phyloP scores from a whole-genome alignment of 2,113 vertebrate species.

The Caretta caretta region DNA sequence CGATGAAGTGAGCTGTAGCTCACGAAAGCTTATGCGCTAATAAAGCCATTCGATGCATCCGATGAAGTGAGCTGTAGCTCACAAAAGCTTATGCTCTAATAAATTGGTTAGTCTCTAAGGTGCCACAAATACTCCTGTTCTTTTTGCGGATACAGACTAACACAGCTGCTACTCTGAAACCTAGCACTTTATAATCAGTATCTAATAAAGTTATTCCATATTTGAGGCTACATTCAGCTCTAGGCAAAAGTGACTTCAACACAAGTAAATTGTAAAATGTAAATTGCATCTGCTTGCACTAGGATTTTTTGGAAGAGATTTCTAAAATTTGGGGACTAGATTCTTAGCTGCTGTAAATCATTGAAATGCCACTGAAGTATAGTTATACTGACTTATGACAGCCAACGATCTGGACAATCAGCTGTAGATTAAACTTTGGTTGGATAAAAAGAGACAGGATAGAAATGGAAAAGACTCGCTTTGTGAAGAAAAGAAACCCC shows the following conservation, averaged over 20 bases:
- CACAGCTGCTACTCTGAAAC: no score
- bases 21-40: no score
- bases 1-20: no score
- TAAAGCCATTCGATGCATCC: no score
- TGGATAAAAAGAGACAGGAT: neutral
- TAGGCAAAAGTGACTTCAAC: neutral
- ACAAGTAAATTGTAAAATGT: no score
- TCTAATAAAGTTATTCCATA: neutral
- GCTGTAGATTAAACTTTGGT: neutral
- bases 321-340: neutral
- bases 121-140: no score
- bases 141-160: no score
- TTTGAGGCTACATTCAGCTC: neutral
- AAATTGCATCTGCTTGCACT: neutral
- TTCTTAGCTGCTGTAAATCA: fast-evolving
- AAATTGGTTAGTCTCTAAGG: no score
- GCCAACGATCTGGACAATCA: neutral
- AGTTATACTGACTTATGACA: neutral
- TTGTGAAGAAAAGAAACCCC: neutral
- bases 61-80: no score
- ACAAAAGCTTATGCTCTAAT: no score
- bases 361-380: neutral
- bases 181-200: neutral
- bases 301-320: no score
- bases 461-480: neutral